Evolutionary conservation across 2,113 vertebrate genomes (phyloP).

Genomic region (Alexandromys fortis): DNA sequence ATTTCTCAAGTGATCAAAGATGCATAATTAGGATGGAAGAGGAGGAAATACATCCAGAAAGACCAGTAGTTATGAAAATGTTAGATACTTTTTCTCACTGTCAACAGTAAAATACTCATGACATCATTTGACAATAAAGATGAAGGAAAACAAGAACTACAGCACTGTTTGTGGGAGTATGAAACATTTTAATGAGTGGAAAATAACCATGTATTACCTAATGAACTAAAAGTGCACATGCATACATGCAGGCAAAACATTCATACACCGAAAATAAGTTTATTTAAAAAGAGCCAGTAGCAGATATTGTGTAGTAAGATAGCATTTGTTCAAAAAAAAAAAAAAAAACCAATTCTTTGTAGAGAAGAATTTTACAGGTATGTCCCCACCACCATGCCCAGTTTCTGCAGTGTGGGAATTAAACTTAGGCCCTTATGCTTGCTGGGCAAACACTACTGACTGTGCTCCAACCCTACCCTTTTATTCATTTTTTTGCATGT

Average conservation of each 20-base stretch:
- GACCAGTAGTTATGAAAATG: slow-evolving; percentile 4
- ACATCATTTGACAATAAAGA: not conserved
- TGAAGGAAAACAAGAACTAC: slow-evolving; percentile 2
- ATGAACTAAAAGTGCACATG: not conserved
- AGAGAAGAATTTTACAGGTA: not conserved
- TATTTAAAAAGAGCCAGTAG: not conserved
- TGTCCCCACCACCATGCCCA: too few relatives aligned
- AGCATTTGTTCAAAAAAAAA: not conserved
- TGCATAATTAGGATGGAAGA: slow-evolving; percentile 29
- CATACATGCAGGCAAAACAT: not conserved
- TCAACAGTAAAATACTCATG: slow-evolving; percentile 37
- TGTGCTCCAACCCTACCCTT: not conserved
- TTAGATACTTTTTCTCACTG: slow-evolving; percentile 13
- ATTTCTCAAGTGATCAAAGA: slow-evolving; percentile 30
- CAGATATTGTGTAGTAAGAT: not conserved
- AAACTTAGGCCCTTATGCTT: not conserved
- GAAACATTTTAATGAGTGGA: not conserved
- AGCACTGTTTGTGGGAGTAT: not conserved
- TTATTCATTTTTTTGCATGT: not conserved
- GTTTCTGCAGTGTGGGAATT: not conserved
- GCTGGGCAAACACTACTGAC: not conserved
- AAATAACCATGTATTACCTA: slow-evolving; percentile 34
- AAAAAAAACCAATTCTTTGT: not conserved
- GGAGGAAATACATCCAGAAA: not conserved
- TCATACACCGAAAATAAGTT: too few relatives aligned